Conservation (phyloP, 2,113 vertebrate genomes). For the Shinisaurus crocodilurus region DNA sequence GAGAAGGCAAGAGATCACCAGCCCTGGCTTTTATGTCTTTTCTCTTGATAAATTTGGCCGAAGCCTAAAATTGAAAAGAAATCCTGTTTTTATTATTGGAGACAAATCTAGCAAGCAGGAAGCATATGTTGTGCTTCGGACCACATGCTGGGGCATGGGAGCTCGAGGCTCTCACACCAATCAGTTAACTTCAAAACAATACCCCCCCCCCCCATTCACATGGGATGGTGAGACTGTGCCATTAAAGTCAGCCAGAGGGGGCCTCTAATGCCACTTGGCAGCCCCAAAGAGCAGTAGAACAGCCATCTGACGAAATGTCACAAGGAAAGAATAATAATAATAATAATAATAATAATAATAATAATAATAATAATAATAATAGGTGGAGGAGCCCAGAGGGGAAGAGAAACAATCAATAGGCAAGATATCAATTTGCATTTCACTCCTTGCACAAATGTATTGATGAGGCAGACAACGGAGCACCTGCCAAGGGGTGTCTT, state of each 20-base stretch:
- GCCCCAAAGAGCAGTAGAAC: constrained; percentile 59
- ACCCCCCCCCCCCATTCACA: constrained; percentile 25
- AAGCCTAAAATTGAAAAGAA: constrained; percentile 75
- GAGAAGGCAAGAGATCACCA: constrained; percentile 53
- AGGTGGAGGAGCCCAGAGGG: background rate
- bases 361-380: constrained; percentile 12
- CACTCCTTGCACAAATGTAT: constrained; percentile 40
- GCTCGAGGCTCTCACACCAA: constrained; percentile 68
- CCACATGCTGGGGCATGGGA: constrained; percentile 68
- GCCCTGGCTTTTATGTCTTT: constrained; percentile 62
- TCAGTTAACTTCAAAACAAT: constrained; percentile 74
- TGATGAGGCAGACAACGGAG: background rate
- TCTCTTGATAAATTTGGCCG: constrained; percentile 70
- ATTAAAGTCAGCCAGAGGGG: constrained; percentile 73
- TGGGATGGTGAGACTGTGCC: constrained; percentile 59
- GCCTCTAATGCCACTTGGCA: constrained; percentile 66
- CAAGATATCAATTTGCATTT: constrained; percentile 60
- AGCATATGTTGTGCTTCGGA: constrained; percentile 68
- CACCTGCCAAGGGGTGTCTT: background rate
- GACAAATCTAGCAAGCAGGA: constrained; percentile 76
- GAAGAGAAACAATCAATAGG: constrained; percentile 57
- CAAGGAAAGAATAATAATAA: constrained; percentile 1
- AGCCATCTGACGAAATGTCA: constrained; percentile 69
- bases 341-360: background rate
- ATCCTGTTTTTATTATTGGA: constrained; percentile 76